Conservation (phyloP, 2,797 vertebrate genomes). For the Falco naumanni region DNA sequence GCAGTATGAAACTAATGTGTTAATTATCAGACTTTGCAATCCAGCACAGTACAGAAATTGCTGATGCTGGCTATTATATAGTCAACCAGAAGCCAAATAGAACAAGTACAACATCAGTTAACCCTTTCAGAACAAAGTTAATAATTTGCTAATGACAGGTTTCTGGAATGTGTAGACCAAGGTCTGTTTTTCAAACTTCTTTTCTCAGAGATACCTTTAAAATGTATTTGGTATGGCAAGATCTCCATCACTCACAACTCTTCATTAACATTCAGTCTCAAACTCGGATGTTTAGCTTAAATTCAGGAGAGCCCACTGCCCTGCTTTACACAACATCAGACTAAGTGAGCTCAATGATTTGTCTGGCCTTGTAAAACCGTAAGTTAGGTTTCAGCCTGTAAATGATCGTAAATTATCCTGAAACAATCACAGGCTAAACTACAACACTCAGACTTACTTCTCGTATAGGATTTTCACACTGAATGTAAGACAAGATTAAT, state of each 20-base stretch:
- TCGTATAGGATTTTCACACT: neutral
- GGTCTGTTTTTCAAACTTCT: slow-evolving; percentile 4
- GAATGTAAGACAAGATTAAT: neutral
- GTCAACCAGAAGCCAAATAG: slow-evolving; percentile 48
- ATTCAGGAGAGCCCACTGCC: neutral
- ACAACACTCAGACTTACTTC: neutral
- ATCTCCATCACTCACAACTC: neutral
- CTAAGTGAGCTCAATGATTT: neutral
- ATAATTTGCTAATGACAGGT: slow-evolving; percentile 23
- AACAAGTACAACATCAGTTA: neutral
- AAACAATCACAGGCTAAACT: neutral
- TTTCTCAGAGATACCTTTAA: slow-evolving; percentile 6
- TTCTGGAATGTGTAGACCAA: neutral
- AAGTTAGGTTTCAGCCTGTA: neutral
- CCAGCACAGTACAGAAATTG: slow-evolving; percentile 24
- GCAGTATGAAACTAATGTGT: slow-evolving; percentile 41
- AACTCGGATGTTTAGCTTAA: neutral
- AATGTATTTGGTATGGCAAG: neutral
- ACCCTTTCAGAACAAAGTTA: slow-evolving; percentile 48
- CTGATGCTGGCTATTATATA: slow-evolving; percentile 1
- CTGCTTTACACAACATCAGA: neutral
- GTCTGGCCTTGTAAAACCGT: neutral
- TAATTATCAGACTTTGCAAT: slow-evolving; percentile 51
- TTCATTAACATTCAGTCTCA: neutral
- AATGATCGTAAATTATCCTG: neutral